These are phyloP conservation scores for Tillus elongatus DNA, from an alignment of 2,888 invertebrate genomes.

Conservation along the genomic window DNA sequence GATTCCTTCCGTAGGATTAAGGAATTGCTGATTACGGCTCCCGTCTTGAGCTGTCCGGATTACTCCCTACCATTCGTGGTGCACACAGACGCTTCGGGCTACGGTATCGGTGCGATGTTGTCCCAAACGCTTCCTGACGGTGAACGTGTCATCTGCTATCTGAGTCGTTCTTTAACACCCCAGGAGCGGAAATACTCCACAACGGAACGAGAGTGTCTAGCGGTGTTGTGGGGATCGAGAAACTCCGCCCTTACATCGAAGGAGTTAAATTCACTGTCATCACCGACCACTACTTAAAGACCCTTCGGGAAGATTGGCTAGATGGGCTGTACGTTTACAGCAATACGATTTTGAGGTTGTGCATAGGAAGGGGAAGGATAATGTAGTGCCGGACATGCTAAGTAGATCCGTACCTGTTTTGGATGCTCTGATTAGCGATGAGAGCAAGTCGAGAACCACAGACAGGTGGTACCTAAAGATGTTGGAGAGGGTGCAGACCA, in stretches of 20 bases:
- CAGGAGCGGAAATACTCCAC: no score
- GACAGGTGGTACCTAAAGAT: no score
- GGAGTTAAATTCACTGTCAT: slow-evolving; percentile 14
- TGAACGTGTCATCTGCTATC: slow-evolving; percentile 20
- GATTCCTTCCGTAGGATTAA: slow-evolving; percentile 16
- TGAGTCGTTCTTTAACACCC: slow-evolving; percentile 16
- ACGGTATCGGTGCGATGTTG: slow-evolving; percentile 20
- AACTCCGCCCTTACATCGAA: slow-evolving; percentile 16
- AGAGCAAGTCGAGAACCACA: slow-evolving; percentile 11
- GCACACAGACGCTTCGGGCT: no score
- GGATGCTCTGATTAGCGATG: slow-evolving; percentile 1
- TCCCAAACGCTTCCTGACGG: slow-evolving; percentile 17
- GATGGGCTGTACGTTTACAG: slow-evolving; percentile 14
- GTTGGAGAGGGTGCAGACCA: no score
- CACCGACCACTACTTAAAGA: slow-evolving; percentile 16
- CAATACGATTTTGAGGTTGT: slow-evolving; percentile 14
- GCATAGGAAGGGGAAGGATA: slow-evolving; percentile 17
- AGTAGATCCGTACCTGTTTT: slow-evolving; percentile 14
- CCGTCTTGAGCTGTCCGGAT: slow-evolving; percentile 21
- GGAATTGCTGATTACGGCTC: slow-evolving; percentile 18
- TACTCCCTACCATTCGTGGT: slow-evolving; percentile 16
- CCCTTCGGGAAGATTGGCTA: slow-evolving; percentile 12
- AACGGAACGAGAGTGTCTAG: slow-evolving; percentile 19
- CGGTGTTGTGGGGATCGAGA: slow-evolving; percentile 20
- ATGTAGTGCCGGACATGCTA: slow-evolving; percentile 17